These are phyloP conservation scores for Cromileptes altivelis DNA, from an alignment of 2,113 vertebrate genomes.

Conservation along the genomic window DNA sequence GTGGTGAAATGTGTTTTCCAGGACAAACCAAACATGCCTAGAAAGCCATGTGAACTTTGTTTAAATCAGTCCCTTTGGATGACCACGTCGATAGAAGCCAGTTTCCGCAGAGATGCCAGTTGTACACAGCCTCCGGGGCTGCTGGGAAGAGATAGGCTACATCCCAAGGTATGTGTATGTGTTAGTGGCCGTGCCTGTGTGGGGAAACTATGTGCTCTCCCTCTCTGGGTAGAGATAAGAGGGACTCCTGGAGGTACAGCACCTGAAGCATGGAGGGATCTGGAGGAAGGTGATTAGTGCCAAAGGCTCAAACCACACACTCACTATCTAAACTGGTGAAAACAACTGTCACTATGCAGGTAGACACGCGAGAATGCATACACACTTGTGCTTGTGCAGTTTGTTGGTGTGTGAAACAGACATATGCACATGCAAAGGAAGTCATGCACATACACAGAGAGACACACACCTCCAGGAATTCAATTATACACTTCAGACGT, in stretches of 20 bases:
- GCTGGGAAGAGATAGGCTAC: slow-evolving; percentile 53
- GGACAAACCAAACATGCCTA: slow-evolving; percentile 3
- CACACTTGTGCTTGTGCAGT: neutral
- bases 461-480: neutral
- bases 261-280: slow-evolving; percentile 42
- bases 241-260: slow-evolving; percentile 15
- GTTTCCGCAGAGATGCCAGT: slow-evolving; percentile 42
- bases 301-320: slow-evolving; percentile 26
- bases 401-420: neutral
- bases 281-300: slow-evolving; percentile 47
- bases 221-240: slow-evolving; percentile 56
- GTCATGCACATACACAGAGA: neutral
- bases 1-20: neutral
- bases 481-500: no score
- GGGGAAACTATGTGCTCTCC: slow-evolving; percentile 17
- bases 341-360: neutral
- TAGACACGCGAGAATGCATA: neutral
- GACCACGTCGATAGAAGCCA: slow-evolving; percentile 12
- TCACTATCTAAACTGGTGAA: slow-evolving; percentile 1
- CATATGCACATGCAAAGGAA: no score
- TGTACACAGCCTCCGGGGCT: slow-evolving; percentile 38
- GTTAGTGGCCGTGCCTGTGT: slow-evolving; percentile 13
- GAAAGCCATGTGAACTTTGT: slow-evolving; percentile 36
- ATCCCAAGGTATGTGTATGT: slow-evolving; percentile 28
- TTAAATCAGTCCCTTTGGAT: slow-evolving; percentile 36